phyloP scores from a whole-genome alignment of 2,113 vertebrate genomes.

The Colinus virginianus region DNA sequence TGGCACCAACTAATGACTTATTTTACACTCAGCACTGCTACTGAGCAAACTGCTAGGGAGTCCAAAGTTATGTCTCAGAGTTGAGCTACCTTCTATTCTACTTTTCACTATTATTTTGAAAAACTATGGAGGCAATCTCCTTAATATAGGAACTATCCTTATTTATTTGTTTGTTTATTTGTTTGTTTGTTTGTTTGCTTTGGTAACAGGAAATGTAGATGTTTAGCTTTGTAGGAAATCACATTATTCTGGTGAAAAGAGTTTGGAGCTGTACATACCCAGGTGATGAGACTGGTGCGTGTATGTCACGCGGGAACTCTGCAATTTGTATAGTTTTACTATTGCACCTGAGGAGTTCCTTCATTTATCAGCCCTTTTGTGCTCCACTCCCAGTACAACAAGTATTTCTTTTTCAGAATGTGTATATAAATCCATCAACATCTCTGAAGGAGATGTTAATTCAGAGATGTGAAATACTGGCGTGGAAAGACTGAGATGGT shows the following conservation, averaged over 20 bases:
- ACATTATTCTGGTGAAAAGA: not conserved
- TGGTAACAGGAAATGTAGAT: not conserved
- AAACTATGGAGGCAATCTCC: fast-evolving
- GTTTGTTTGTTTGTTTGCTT: not conserved
- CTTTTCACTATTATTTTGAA: not conserved
- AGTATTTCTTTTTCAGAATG: not conserved
- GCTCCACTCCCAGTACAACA: not conserved
- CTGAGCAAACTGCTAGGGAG: not conserved
- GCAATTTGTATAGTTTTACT: not conserved
- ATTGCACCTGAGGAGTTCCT: not conserved
- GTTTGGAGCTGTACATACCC: not conserved
- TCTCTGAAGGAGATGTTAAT: not conserved
- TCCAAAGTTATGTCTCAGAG: not conserved
- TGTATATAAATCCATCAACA: not conserved
- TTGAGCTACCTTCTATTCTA: fast-evolving
- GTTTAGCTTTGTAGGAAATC: not conserved
- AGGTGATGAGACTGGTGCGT: fast-evolving
- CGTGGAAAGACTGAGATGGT: not conserved
- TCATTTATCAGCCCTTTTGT: not conserved
- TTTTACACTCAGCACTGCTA: not conserved
- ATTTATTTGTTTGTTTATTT: too few relatives aligned
- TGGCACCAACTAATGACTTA: not conserved
- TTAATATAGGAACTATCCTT: not conserved
- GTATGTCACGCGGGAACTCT: not conserved
- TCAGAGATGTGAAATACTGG: not conserved